Conservation (phyloP, 2,888 invertebrate genomes). For the Drosophila fulvimacula region DNA sequence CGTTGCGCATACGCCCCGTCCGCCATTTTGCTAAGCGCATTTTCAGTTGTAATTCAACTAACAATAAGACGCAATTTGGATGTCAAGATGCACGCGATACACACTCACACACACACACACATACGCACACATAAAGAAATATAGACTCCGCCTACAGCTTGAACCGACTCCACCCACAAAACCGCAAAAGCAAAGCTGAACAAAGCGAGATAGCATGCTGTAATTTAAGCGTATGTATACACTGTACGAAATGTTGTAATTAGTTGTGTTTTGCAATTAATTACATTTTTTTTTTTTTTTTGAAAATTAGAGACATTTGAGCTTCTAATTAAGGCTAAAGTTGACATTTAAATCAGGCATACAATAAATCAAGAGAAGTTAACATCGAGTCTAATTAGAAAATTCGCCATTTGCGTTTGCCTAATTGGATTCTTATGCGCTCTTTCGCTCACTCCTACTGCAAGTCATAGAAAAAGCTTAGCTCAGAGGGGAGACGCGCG, state of each 20-base stretch:
- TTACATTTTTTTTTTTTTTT: too few relatives aligned
- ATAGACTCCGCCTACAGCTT: slow-evolving; percentile 46
- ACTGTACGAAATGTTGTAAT: background rate
- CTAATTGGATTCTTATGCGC: too few relatives aligned
- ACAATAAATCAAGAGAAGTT: background rate
- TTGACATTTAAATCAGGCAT: background rate
- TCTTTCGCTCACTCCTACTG: too few relatives aligned
- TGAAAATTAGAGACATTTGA: background rate
- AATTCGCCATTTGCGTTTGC: too few relatives aligned
- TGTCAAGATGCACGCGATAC: slow-evolving; percentile 22
- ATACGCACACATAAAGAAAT: background rate
- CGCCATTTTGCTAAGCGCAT: slow-evolving; percentile 42
- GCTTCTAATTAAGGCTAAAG: background rate
- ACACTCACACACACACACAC: background rate
- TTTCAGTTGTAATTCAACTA: slow-evolving; percentile 12
- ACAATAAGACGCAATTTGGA: slow-evolving; percentile 43
- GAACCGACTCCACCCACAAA: slow-evolving; percentile 68
- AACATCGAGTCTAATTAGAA: background rate
- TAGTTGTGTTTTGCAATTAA: background rate
- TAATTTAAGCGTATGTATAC: slow-evolving; percentile 3
- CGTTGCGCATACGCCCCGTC: slow-evolving; percentile 49
- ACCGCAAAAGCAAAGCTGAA: slow-evolving; percentile 59
- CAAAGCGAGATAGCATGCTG: slow-evolving; percentile 41
- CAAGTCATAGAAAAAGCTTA: background rate
- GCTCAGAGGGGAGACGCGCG: background rate